A percentile compares a stretch with the other conserved stretches of the same genome.
Evolutionary conservation across 2,888 invertebrate species (phyloP).

Genomic region (Apotomis capreana): DNA sequence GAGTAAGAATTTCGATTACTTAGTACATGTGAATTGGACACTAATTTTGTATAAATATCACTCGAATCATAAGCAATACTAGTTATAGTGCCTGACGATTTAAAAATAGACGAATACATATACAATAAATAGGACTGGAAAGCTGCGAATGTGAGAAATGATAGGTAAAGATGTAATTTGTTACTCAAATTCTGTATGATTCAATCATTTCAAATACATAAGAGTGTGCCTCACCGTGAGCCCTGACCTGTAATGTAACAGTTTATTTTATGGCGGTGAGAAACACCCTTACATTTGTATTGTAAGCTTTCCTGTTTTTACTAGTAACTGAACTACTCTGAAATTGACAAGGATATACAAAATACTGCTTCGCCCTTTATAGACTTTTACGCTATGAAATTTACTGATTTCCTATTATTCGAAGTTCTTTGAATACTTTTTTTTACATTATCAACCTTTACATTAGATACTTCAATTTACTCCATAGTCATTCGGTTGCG

Average conservation of each 20-base stretch:
- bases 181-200: neutral
- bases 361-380: neutral
- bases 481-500: too few relatives aligned
- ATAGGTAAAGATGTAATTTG: neutral
- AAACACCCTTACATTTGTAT: neutral
- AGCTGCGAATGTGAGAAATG: neutral
- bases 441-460: neutral
- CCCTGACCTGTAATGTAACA: too few relatives aligned
- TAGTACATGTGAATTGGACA: too few relatives aligned
- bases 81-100: slow-evolving; percentile 19
- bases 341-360: neutral
- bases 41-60: neutral
- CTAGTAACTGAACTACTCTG: neutral
- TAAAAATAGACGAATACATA: slow-evolving; percentile 1
- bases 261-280: too few relatives aligned
- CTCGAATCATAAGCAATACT: slow-evolving; percentile 22
- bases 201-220: neutral
- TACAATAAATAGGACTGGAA: neutral
- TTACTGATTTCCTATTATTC: slow-evolving; percentile 1
- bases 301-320: neutral
- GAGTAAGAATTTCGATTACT: too few relatives aligned
- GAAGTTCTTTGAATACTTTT: slow-evolving; percentile 23
- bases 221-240: too few relatives aligned
- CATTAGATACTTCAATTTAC: too few relatives aligned
- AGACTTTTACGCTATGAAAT: neutral